Evolutionary conservation across 30 jellyfish, hydroid and myxozoan genomes (phyloP), one percentile per base, ranked within the genome.

Genomic region (Hydractinia symbiolongicarpus): DNA sequence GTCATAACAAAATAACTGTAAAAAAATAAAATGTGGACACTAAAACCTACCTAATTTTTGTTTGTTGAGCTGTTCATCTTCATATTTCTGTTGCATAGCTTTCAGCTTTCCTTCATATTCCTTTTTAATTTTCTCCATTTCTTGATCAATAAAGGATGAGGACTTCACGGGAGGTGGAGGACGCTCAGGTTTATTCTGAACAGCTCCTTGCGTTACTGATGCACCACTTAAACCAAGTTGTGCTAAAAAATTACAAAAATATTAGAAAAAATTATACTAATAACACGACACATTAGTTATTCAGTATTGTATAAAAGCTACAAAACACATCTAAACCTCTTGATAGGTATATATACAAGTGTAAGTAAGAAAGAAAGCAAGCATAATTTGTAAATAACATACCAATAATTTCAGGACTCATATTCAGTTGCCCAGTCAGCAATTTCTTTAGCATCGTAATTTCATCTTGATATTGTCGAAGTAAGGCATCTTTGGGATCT

Each of bases 401-500:
- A 30, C 44, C 44, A 30, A 30, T 30, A 44, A 75, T 69, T 79
- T 78, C 95, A 44, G 90, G 95, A 30, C 96, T 79, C 5, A 92
- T 82, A 58, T 83, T 86, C 84, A 92, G 83, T 62, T 92, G 98
- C 13, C 73, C 79, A 64, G 95, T 56, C 71, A 92, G 85, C 76
- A 92, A 61, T 54, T 92, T 96, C 62, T 96, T 95, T 21, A 92
- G 62, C 93, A 87, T 87, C 76, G 86, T 92, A 50, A 92, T 87
- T 76, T 92, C 98, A 68, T 87, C 84, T 57, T 92, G 98, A 67
- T 92, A 92, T 76, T 92, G 98, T 5, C 89, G 71, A 52, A 92
- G 86, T 62, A 92, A 67, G 55, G 96, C 95, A 61, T 92, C 98
- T 79, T 92, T 86, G 9, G 98, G 98, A 66, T 92, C 98, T 60